Conservation (phyloP, 1,140 invertebrate genomes). For the Trissolcus basalis region DNA sequence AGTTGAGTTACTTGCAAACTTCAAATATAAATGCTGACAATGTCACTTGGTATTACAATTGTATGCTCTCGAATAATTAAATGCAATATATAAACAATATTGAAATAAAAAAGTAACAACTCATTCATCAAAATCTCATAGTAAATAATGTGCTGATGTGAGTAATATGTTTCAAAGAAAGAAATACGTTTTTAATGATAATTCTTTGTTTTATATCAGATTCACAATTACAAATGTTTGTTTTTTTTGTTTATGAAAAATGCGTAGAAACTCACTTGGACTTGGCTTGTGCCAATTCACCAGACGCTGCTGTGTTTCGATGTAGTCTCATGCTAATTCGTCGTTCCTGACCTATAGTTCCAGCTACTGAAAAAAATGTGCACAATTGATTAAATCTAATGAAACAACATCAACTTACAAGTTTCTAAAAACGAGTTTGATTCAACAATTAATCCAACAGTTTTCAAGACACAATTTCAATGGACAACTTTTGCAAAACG, state of each 20-base stretch:
- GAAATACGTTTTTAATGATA: neutral
- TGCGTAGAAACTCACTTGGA: slow-evolving; percentile 74
- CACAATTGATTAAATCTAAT: slow-evolving; percentile 6
- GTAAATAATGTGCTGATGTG: slow-evolving; percentile 23
- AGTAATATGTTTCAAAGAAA: slow-evolving; percentile 1
- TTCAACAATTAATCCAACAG: too few species aligned
- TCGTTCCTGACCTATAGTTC: slow-evolving; percentile 72
- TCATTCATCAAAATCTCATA: slow-evolving; percentile 39
- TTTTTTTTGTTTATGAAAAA: slow-evolving; percentile 16
- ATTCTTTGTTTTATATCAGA: slow-evolving; percentile 5
- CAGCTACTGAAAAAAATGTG: slow-evolving; percentile 68
- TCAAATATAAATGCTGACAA: slow-evolving; percentile 46
- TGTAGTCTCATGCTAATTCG: slow-evolving; percentile 74
- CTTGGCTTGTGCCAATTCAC: slow-evolving; percentile 69
- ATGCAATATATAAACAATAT: slow-evolving; percentile 7
- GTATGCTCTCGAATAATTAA: slow-evolving; percentile 3
- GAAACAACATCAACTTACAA: neutral
- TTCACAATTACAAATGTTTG: slow-evolving; percentile 6
- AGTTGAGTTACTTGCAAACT: slow-evolving; percentile 39
- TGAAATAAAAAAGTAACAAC: slow-evolving; percentile 30
- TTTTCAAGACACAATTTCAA: too few species aligned
- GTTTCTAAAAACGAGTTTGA: too few species aligned
- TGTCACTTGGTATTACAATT: slow-evolving; percentile 8
- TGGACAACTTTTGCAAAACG: too few species aligned
- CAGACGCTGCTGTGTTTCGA: slow-evolving; percentile 65